Percentiles rank a stretch among this genome's conserved stretches.
These are phyloP conservation scores for Myotis vivesi DNA, from an alignment of 2,797 vertebrate genomes.

Conservation along the genomic window DNA sequence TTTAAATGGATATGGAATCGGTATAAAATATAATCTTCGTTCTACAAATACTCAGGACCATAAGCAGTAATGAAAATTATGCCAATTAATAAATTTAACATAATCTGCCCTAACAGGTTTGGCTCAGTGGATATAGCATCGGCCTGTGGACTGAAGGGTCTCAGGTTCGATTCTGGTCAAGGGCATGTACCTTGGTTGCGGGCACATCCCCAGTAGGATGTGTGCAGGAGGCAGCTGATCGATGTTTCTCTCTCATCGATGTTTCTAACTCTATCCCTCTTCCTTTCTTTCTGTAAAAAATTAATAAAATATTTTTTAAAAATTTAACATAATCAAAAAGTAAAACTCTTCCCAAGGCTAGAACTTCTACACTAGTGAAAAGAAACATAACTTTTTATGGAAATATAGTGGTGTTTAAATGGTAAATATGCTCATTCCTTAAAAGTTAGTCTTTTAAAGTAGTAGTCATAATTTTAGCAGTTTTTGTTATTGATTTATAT, in stretches of 20 bases:
- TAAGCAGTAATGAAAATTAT: neutral
- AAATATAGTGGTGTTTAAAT: neutral
- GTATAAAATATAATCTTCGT: neutral
- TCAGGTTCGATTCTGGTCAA: too few relatives aligned
- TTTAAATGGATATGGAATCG: neutral
- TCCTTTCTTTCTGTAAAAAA: too few relatives aligned
- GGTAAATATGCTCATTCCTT: neutral
- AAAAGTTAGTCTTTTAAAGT: neutral
- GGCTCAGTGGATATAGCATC: too few relatives aligned
- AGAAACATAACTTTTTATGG: neutral
- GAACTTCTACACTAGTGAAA: neutral
- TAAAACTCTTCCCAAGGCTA: neutral
- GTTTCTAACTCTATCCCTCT: too few relatives aligned
- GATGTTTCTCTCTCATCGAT: too few relatives aligned
- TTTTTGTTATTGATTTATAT: neutral
- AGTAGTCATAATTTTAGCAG: neutral
- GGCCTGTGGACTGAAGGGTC: too few relatives aligned
- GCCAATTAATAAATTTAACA: neutral
- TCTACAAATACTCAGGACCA: neutral
- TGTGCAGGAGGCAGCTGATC: too few relatives aligned
- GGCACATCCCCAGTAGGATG: too few relatives aligned
- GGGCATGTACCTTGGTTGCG: too few relatives aligned
- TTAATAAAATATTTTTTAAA: too few relatives aligned
- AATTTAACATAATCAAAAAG: neutral
- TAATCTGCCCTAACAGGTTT: too few relatives aligned